Evolutionary conservation across 2,113 vertebrate genomes (phyloP), one percentile per base, ranked within the genome.

Genomic region (Dolichotis patagonum): DNA sequence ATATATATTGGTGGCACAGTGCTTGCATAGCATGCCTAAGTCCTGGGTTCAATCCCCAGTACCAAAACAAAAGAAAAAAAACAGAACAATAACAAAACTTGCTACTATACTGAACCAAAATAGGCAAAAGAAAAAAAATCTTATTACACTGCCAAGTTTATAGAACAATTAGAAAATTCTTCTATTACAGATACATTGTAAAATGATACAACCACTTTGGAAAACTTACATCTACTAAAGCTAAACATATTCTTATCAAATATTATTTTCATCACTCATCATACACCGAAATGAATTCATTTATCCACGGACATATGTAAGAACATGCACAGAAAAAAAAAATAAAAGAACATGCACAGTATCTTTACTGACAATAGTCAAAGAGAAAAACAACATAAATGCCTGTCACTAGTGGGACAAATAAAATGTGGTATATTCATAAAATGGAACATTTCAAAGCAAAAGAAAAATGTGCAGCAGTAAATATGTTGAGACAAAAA

Each of bases 371-470:
- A 43, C 54, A 88, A 46, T 1, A 90, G 41, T 46, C 41, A 88
- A 81, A 85, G 35, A 85, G 20, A 84, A 96, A 94, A 81, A 28
- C 14, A 80, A 90, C 67, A 83, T 54, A 80, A 94, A 83, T 82
- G 71, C 41, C 3, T 58, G 35, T 24, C 62, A 86, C 46, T 5
- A 65, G 26, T 49, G 20, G 41, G 65, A 54, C 17, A 67, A 62
- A 75, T 75, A 38, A 84, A 87, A 8, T 65, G 46, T 60, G 46
- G 22, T 13, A 56, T 17, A 52, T 63, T 46, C 69, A 63, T 43
- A 85, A 8, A 93, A 56, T 20, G 8, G 54, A 54, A 84, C 78
- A 87, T 28, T 43, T 67, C 77, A 80, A 24, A 71, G 67, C 1
- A 56, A 43, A 71, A 81, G 11, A 78, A 30, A 86, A 49, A 85